Evolutionary conservation across 2,888 invertebrate genomes (phyloP).

Genomic region (Drosophila paranaensis): DNA sequence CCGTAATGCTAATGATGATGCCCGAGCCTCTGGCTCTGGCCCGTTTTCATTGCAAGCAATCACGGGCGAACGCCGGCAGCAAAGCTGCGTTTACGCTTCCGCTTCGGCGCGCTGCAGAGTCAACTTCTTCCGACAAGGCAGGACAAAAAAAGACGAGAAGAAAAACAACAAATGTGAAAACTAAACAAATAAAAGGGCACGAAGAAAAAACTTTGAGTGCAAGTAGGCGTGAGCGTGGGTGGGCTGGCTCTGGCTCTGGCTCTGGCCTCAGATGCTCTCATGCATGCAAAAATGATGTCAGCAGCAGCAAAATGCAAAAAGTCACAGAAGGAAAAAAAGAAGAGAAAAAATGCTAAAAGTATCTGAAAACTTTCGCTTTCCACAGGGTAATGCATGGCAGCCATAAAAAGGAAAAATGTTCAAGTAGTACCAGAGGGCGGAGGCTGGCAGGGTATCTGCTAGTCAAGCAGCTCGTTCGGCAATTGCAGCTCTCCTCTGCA

Average conservation of each 20-base stretch:
- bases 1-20: constrained; percentile 40
- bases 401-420: background rate
- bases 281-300: constrained; percentile 60
- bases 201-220: constrained; percentile 17
- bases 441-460: background rate
- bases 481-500: background rate
- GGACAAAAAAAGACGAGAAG: background rate
- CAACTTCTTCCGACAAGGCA: constrained; percentile 26
- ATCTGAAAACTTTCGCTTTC: constrained; percentile 4
- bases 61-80: constrained; percentile 7
- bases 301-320: constrained; percentile 35
- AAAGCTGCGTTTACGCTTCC: constrained; percentile 52
- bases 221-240: background rate
- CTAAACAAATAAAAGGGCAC: constrained; percentile 59
- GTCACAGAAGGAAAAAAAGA: constrained; percentile 11
- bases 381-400: background rate
- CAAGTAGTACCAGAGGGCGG: too few relatives aligned
- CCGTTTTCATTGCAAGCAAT: constrained; percentile 5
- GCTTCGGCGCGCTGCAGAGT: constrained; percentile 49
- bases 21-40: background rate
- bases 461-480: background rate
- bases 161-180: constrained; percentile 23
- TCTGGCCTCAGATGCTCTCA: constrained; percentile 44
- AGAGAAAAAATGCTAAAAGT: constrained; percentile 12
- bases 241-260: background rate